These are phyloP conservation scores for Leiothrix lutea DNA, from an alignment of 2,113 vertebrate species.

Conservation along the genomic window DNA sequence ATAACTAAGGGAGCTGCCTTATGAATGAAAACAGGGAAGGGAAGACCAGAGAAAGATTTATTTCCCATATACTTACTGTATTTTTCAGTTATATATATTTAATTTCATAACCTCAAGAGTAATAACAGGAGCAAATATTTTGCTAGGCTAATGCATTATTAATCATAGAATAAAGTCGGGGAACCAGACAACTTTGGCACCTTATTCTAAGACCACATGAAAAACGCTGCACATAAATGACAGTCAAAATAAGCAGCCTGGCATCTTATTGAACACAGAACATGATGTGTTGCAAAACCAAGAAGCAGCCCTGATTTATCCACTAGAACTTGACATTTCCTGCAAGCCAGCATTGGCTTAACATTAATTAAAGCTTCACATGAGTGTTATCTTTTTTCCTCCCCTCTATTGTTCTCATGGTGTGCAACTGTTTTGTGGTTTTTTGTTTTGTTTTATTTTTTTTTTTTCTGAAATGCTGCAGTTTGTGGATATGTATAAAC, in stretches of 20 bases:
- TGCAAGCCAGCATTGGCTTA: constrained; percentile 6
- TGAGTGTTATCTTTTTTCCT: not conserved
- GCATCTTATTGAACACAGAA: constrained; percentile 37
- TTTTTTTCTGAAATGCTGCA: not conserved
- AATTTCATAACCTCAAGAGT: constrained; percentile 22
- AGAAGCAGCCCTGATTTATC: constrained; percentile 33
- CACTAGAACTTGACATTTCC: constrained; percentile 40
- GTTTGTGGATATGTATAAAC: not conserved
- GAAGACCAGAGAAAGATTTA: constrained; percentile 32
- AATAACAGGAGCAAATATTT: constrained; percentile 51
- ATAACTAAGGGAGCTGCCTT: not conserved
- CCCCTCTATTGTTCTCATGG: not conserved
- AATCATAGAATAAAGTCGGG: constrained; percentile 4
- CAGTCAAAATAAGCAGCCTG: constrained; percentile 33
- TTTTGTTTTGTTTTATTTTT: not conserved
- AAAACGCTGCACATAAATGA: constrained; percentile 25
- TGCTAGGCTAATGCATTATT: constrained; percentile 54
- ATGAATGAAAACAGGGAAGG: not conserved
- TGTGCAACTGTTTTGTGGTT: not conserved
- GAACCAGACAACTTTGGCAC: constrained; percentile 42
- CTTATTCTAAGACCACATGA: constrained; percentile 31
- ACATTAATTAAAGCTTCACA: constrained; percentile 44
- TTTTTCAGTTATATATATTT: constrained; percentile 44
- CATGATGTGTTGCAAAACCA: constrained; percentile 21
- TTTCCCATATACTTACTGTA: not conserved